Conservation (phyloP, 2,797 vertebrate species). For the Premnoplex brunnescens region DNA sequence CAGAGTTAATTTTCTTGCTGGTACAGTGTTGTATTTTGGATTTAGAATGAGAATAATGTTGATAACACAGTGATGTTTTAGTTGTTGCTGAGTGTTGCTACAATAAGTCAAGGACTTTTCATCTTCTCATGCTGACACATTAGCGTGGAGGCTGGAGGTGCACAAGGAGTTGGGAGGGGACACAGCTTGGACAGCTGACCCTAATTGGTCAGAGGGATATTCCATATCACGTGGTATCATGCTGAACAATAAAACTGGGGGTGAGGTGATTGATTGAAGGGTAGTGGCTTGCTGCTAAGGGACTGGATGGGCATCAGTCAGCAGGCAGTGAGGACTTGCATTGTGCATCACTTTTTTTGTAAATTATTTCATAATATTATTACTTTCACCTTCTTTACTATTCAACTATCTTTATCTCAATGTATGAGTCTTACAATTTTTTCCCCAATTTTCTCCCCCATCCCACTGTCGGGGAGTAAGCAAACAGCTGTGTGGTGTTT, state of each 20-base stretch:
- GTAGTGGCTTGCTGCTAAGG: background rate
- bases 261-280: background rate
- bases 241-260: background rate
- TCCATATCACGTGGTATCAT: background rate
- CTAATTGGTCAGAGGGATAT: background rate
- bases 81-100: background rate
- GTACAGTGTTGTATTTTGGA: background rate
- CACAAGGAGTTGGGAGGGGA: background rate
- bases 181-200: background rate
- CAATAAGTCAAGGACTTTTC: background rate
- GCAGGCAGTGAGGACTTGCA: too few relatives aligned
- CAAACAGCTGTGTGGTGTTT: background rate
- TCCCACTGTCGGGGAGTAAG: background rate
- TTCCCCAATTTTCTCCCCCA: background rate
- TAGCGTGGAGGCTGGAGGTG: rapidly evolving
- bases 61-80: background rate
- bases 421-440: background rate
- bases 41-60: background rate
- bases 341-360: background rate
- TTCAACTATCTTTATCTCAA: background rate
- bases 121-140: background rate
- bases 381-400: background rate
- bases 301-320: background rate
- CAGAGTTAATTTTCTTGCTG: background rate
- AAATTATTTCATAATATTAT: background rate